phyloP scores from a whole-genome alignment of 1,140 invertebrate genomes.

The Sycobia sp. region DNA sequence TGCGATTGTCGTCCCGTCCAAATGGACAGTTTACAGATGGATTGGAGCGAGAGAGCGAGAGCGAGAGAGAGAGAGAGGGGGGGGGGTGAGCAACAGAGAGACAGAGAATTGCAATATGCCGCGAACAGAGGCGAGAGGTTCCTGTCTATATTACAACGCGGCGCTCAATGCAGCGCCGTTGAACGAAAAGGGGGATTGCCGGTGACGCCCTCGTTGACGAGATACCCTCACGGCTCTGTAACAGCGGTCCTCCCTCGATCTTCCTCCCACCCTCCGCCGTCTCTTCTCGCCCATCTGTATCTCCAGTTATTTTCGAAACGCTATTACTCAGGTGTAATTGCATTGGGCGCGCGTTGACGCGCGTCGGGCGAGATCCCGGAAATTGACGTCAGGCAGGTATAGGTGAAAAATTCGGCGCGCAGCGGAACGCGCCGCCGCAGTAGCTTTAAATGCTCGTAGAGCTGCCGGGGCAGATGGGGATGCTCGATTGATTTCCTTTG shows the following conservation, averaged over 20 bases:
- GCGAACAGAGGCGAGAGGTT: neutral
- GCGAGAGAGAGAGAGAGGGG: too few relatives aligned
- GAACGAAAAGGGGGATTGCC: too few relatives aligned
- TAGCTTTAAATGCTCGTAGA: too few relatives aligned
- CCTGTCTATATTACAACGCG: slow-evolving; percentile 15
- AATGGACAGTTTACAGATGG: slow-evolving; percentile 28
- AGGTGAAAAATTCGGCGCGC: slow-evolving; percentile 12
- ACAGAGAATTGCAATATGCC: too few relatives aligned
- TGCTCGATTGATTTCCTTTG: too few relatives aligned
- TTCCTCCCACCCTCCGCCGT: neutral
- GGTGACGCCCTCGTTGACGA: neutral
- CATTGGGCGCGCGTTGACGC: slow-evolving; percentile 15
- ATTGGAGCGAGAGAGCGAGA: too few relatives aligned
- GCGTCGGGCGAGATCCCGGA: neutral
- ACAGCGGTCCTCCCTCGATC: neutral
- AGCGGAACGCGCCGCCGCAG: too few relatives aligned
- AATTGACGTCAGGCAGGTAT: neutral
- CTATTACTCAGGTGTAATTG: slow-evolving; percentile 35
- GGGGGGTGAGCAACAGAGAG: too few relatives aligned
- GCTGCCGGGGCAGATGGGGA: too few relatives aligned
- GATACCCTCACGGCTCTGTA: neutral
- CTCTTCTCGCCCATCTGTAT: neutral
- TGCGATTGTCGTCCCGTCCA: slow-evolving; percentile 13
- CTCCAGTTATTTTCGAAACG: slow-evolving; percentile 15
- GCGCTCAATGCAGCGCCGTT: neutral